Conservation (phyloP, 2,888 invertebrate genomes). For the Trypoxylon attenuatum region DNA sequence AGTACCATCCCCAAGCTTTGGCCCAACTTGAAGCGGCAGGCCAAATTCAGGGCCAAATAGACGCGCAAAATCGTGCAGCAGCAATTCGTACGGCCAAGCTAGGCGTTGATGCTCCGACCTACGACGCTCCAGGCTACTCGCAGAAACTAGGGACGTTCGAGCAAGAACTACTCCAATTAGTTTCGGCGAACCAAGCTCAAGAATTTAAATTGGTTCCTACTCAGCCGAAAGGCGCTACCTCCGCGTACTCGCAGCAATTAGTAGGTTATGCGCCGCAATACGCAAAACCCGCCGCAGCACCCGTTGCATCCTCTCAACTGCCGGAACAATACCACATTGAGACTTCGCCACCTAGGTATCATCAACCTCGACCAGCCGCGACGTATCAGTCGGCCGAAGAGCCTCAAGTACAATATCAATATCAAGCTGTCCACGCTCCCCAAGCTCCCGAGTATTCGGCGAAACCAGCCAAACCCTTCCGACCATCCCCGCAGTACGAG, state of each 20-base stretch:
- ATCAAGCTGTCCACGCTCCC: constrained; percentile 33
- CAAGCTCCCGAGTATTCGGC: constrained; percentile 25
- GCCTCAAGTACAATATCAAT: constrained; percentile 40
- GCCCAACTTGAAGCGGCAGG: constrained; percentile 62
- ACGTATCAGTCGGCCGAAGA: constrained; percentile 56
- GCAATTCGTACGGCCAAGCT: constrained; percentile 55
- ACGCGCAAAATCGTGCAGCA: constrained; percentile 62
- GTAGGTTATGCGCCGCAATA: constrained; percentile 58
- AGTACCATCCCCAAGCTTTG: constrained; percentile 63
- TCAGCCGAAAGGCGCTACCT: constrained; percentile 45
- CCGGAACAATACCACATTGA: constrained; percentile 69
- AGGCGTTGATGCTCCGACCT: constrained; percentile 52
- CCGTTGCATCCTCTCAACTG: constrained; percentile 42
- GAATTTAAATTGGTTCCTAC: constrained; percentile 64
- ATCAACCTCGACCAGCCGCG: constrained; percentile 46
- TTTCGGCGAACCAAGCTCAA: constrained; percentile 69
- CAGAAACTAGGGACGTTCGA: constrained; percentile 69
- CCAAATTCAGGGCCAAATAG: constrained; percentile 61
- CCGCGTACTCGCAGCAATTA: constrained; percentile 58
- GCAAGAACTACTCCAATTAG: constrained; percentile 67
- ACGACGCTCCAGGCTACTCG: constrained; percentile 58
- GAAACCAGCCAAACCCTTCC: constrained; percentile 49
- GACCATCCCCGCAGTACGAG: constrained; percentile 59
- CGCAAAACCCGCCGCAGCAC: constrained; percentile 53
- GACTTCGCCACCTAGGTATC: constrained; percentile 63